Percentiles rank a stretch among this genome's conserved stretches.
Conservation (phyloP, 2,113 vertebrate genomes). For the Andinoacara biseriatus region DNA sequence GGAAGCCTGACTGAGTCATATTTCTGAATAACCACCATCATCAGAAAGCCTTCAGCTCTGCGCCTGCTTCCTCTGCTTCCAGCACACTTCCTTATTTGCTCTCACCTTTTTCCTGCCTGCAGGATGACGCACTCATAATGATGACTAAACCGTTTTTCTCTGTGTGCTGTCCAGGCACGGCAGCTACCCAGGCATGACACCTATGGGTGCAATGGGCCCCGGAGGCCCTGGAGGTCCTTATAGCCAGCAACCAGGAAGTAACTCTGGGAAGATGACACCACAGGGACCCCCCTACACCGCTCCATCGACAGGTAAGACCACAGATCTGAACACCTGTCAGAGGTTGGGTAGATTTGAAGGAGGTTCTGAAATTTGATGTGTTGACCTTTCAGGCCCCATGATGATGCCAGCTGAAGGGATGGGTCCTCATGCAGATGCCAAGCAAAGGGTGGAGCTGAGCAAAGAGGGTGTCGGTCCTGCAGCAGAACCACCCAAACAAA, state of each 20-base stretch:
- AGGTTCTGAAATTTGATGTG: background rate
- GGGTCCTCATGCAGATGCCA: constrained; percentile 51
- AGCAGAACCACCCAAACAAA: constrained; percentile 62
- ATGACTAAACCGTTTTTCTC: background rate
- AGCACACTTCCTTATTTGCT: too few species aligned
- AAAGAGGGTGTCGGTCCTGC: constrained; percentile 42
- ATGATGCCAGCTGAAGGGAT: constrained; percentile 58
- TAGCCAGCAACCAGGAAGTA: constrained; percentile 87
- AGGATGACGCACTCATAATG: background rate
- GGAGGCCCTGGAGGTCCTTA: constrained; percentile 86
- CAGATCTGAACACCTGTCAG: background rate
- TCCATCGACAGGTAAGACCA: constrained; percentile 84
- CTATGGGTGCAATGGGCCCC: constrained; percentile 80
- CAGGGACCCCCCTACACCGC: constrained; percentile 86
- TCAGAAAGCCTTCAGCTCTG: background rate
- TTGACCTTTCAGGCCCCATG: constrained; percentile 50
- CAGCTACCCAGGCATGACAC: constrained; percentile 82
- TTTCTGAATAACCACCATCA: background rate
- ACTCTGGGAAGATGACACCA: constrained; percentile 85
- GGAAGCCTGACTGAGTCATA: background rate
- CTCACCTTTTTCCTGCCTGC: background rate
- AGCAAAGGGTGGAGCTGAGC: constrained; percentile 62
- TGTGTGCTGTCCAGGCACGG: constrained; percentile 81
- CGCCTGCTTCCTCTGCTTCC: background rate
- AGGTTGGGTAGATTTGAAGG: background rate